Conservation (phyloP, 1,140 invertebrate genomes). For the Drosophila ambigua region DNA sequence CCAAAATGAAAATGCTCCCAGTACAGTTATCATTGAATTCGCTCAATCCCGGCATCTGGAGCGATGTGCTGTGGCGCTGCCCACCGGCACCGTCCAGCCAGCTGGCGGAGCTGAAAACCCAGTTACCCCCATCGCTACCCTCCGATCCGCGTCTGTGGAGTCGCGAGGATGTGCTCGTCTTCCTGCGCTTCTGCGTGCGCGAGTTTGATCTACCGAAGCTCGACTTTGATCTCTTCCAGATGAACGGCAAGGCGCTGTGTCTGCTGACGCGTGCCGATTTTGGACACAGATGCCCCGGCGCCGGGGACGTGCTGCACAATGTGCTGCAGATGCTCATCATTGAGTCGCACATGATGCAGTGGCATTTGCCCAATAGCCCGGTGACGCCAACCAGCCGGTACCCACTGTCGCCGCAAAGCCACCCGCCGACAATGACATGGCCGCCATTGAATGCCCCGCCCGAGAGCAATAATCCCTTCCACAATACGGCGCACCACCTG, state of each 20-base stretch:
- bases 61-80: slow-evolving; percentile 92
- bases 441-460: slow-evolving; percentile 86
- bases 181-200: slow-evolving; percentile 95
- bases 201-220: slow-evolving; percentile 96
- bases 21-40: slow-evolving; percentile 87
- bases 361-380: slow-evolving; percentile 91
- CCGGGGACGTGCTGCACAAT: slow-evolving; percentile 97
- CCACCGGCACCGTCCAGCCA: slow-evolving; percentile 88
- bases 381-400: slow-evolving; percentile 93
- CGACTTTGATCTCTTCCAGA: slow-evolving; percentile 97
- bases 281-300: slow-evolving; percentile 94
- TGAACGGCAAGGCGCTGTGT: slow-evolving; percentile 98
- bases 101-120: slow-evolving; percentile 93
- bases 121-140: slow-evolving; percentile 91
- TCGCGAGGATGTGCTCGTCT: slow-evolving; percentile 94
- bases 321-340: slow-evolving; percentile 94
- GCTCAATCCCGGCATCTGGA: slow-evolving; percentile 87
- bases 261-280: slow-evolving; percentile 95
- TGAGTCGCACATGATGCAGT: slow-evolving; percentile 90
- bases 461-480: slow-evolving; percentile 85
- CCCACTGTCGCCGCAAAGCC: slow-evolving; percentile 90
- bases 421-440: slow-evolving; percentile 91
- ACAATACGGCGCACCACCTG: slow-evolving; percentile 85
- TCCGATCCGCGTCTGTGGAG: slow-evolving; percentile 95
- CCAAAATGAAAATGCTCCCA: slow-evolving; percentile 88